Conservation (phyloP, 2,797 vertebrate genomes). For the Amazona ochrocephala region DNA sequence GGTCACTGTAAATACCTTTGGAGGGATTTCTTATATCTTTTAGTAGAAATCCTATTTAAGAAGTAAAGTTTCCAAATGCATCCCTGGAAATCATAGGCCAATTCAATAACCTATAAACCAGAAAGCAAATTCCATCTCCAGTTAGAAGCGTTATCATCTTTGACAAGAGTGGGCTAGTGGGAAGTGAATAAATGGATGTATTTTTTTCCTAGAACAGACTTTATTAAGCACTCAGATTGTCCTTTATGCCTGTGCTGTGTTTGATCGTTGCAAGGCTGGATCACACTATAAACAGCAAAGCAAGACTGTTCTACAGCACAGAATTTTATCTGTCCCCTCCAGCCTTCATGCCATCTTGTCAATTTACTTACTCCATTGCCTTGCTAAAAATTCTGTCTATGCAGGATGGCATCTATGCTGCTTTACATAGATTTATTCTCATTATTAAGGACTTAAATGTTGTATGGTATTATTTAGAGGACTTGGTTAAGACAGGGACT, state of each 20-base stretch:
- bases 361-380: not conserved
- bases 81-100: conserved; percentile 49
- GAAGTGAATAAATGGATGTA: not conserved
- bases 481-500: not conserved
- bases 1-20: conserved; percentile 55
- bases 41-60: conserved; percentile 54
- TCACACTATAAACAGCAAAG: not conserved
- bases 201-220: not conserved
- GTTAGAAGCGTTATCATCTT: conserved; percentile 4
- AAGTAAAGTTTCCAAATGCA: conserved; percentile 58
- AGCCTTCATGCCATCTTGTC: not conserved
- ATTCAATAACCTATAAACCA: conserved; percentile 12
- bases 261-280: not conserved
- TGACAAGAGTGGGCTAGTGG: conserved; percentile 20
- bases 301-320: not conserved
- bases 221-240: not conserved
- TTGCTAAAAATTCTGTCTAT: not conserved
- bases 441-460: not conserved
- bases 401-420: not conserved
- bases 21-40: conserved; percentile 42
- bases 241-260: not conserved
- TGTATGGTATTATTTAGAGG: not conserved
- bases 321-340: not conserved
- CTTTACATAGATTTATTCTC: not conserved
- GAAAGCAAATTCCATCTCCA: conserved; percentile 29